A percentile compares a stretch with the other conserved stretches of the same genome.
These are phyloP conservation scores for Limnothrissa miodon DNA, from an alignment of 2,113 vertebrate species.

Conservation along the genomic window DNA sequence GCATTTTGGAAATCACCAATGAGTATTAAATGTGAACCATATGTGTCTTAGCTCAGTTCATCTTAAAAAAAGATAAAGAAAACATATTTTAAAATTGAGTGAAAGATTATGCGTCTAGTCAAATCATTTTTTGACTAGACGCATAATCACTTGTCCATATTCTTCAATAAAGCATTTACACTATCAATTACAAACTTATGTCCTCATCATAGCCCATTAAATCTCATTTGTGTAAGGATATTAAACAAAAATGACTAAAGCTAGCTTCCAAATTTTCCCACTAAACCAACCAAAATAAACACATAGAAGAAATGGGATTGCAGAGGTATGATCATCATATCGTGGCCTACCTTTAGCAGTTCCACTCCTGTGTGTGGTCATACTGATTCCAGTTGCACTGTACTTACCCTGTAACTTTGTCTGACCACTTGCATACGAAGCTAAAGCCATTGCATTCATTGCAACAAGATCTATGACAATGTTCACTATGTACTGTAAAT, in stretches of 20 bases:
- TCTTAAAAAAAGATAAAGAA: neutral
- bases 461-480: neutral
- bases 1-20: neutral
- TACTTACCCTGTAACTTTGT: conserved; percentile 57
- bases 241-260: neutral
- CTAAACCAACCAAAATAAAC: neutral
- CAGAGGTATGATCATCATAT: conserved; percentile 14
- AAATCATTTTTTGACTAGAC: neutral
- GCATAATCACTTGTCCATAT: too few relatives aligned
- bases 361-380: conserved; percentile 41
- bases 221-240: too few relatives aligned
- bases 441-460: neutral
- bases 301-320: neutral
- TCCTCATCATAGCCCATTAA: too few relatives aligned
- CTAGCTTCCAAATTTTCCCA: neutral
- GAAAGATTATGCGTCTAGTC: neutral
- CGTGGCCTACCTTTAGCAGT: conserved; percentile 55
- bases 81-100: neutral
- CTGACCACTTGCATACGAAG: conserved; percentile 40
- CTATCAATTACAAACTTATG: too few relatives aligned
- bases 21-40: neutral
- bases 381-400: conserved; percentile 46
- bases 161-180: too few relatives aligned
- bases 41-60: neutral
- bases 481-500: neutral